Percentiles rank a stretch among this genome's conserved stretches.
Conservation (phyloP, 37 sponge, comb jelly and placozoan genomes). For the Bolinopsis microptera region DNA sequence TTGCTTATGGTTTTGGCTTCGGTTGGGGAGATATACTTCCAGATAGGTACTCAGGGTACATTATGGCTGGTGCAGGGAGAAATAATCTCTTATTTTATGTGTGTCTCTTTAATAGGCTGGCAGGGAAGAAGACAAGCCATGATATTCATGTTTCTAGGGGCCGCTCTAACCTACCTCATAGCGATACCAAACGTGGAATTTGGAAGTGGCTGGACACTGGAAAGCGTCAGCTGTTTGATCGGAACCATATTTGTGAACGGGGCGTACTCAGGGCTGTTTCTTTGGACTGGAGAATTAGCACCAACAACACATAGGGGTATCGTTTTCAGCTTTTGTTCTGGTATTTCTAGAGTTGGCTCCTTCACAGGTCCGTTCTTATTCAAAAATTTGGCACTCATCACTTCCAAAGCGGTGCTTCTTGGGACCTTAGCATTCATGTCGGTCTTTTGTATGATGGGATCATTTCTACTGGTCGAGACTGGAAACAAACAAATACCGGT, state of each 20-base stretch:
- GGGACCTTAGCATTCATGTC: background rate
- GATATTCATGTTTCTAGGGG: background rate
- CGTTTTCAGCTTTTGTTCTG: background rate
- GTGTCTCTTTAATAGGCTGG: background rate
- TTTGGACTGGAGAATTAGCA: background rate
- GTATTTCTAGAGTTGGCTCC: background rate
- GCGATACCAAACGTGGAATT: background rate
- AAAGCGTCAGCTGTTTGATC: background rate
- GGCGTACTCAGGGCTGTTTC: background rate
- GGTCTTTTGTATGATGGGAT: background rate
- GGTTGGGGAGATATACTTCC: background rate
- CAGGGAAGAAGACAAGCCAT: background rate
- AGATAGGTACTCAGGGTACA: background rate
- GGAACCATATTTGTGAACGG: background rate
- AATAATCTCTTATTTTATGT: background rate
- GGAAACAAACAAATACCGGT: background rate
- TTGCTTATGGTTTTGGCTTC: background rate
- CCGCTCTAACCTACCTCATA: background rate
- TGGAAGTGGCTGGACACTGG: background rate
- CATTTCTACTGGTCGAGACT: background rate
- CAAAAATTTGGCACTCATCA: background rate
- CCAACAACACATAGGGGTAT: background rate
- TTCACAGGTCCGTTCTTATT: background rate
- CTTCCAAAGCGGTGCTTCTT: too few species aligned
- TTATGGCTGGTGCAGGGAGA: background rate